phyloP scores from a whole-genome alignment of 2,113 vertebrate genomes.

The Electrona antarctica region DNA sequence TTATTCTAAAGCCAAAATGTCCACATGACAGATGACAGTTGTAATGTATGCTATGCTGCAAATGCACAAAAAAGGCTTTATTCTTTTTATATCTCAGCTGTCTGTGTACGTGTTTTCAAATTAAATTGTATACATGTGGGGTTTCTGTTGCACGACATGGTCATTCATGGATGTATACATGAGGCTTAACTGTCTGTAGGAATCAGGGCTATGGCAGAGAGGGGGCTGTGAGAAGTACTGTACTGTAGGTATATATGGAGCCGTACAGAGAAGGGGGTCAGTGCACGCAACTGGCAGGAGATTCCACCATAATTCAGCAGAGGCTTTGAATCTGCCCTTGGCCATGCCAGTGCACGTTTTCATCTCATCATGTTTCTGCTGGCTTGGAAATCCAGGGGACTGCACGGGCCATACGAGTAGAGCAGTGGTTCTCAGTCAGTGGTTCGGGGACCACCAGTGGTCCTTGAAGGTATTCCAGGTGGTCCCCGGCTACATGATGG shows the following conservation, averaged over 20 bases:
- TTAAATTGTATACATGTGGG: too few species aligned
- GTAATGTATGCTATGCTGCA: too few species aligned
- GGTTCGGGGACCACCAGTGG: too few species aligned
- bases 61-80: too few species aligned
- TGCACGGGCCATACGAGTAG: constrained; percentile 20
- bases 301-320: constrained; percentile 57
- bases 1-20: too few species aligned
- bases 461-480: too few species aligned
- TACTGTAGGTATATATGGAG: constrained; percentile 53
- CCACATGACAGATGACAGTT: too few species aligned
- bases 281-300: constrained; percentile 56
- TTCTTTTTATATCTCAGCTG: too few species aligned
- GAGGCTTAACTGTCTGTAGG: constrained; percentile 5
- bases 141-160: too few species aligned
- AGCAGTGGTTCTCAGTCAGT: not conserved
- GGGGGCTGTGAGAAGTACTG: constrained; percentile 25
- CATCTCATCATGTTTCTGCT: constrained; percentile 47
- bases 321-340: constrained; percentile 50
- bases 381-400: constrained; percentile 8
- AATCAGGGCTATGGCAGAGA: constrained; percentile 27
- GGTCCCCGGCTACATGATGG: too few species aligned
- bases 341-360: constrained; percentile 64
- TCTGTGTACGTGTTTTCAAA: too few species aligned
- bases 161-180: too few species aligned
- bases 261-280: constrained; percentile 64